These are phyloP conservation scores for Orthonyx spaldingii DNA, from an alignment of 2,113 vertebrate genomes.

Conservation along the genomic window DNA sequence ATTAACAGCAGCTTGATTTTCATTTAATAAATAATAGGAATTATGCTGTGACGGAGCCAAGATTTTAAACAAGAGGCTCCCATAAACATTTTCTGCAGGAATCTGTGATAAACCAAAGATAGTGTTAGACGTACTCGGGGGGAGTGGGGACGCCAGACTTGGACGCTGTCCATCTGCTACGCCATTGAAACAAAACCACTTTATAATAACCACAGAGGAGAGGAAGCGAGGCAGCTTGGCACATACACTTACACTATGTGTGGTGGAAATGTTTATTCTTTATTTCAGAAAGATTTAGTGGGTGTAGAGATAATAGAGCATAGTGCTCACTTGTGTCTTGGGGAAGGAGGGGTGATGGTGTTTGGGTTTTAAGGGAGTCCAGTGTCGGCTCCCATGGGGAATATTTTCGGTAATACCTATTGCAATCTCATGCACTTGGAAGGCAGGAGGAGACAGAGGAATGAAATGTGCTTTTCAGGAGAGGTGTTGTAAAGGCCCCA, in stretches of 20 bases:
- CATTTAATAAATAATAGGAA: conserved; percentile 56
- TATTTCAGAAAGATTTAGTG: conserved; percentile 66
- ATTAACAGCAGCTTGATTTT: conserved; percentile 39
- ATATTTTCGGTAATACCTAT: conserved; percentile 49
- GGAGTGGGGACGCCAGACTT: conserved; percentile 16
- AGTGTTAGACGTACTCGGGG: not conserved
- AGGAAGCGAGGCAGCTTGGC: conserved; percentile 53
- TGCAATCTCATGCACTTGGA: conserved; percentile 39
- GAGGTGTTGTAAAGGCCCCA: conserved; percentile 1
- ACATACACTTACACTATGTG: conserved; percentile 47
- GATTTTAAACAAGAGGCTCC: conserved; percentile 59
- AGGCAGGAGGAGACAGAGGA: conserved; percentile 28
- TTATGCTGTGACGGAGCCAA: not conserved
- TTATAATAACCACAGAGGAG: conserved; percentile 44
- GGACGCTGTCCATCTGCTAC: conserved; percentile 49
- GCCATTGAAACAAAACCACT: conserved; percentile 60
- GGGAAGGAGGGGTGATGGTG: conserved; percentile 45
- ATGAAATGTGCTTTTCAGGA: conserved; percentile 42
- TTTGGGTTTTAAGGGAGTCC: conserved; percentile 49
- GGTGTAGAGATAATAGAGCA: conserved; percentile 62
- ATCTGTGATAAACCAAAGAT: conserved; percentile 52
- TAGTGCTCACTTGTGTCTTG: conserved; percentile 24
- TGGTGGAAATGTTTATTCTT: conserved; percentile 66
- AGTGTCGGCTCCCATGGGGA: conserved; percentile 23
- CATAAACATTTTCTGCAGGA: conserved; percentile 53